These are phyloP conservation scores for Accipiter badius DNA, from an alignment of 2,797 vertebrate genomes.

Conservation along the genomic window DNA sequence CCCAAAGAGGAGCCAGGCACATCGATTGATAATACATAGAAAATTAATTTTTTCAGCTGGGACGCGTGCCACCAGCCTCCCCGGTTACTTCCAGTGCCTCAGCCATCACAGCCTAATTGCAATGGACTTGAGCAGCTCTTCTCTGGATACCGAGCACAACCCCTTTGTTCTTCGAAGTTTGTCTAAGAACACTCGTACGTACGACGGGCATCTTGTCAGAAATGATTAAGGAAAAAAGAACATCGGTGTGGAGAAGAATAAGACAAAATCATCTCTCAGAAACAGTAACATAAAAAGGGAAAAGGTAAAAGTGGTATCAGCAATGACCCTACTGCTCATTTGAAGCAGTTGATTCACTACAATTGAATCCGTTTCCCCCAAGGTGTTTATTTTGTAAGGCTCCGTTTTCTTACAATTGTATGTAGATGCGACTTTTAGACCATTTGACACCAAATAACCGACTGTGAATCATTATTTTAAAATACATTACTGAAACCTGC, in stretches of 20 bases:
- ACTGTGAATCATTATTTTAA: background rate
- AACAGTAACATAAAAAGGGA: background rate
- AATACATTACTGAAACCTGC: background rate
- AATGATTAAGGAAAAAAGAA: background rate
- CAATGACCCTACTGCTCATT: background rate
- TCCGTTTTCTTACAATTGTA: background rate
- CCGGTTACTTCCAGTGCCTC: background rate
- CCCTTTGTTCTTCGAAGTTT: background rate
- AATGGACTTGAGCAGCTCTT: background rate
- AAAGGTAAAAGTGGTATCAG: background rate
- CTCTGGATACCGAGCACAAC: background rate
- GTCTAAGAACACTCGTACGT: rapidly evolving
- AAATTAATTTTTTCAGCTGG: background rate
- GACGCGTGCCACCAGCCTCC: background rate
- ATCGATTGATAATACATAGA: background rate
- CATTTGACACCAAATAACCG: background rate
- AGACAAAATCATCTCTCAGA: background rate
- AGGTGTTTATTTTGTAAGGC: background rate
- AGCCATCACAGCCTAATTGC: background rate
- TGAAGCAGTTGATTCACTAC: background rate
- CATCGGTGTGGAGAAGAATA: rapidly evolving
- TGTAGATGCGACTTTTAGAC: background rate
- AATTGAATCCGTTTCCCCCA: background rate
- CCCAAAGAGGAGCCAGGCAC: background rate
- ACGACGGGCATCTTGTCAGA: background rate